Base-by-base conservation (phyloP, 2,888 invertebrate genomes). In the Epsilonema sp. region DNA sequence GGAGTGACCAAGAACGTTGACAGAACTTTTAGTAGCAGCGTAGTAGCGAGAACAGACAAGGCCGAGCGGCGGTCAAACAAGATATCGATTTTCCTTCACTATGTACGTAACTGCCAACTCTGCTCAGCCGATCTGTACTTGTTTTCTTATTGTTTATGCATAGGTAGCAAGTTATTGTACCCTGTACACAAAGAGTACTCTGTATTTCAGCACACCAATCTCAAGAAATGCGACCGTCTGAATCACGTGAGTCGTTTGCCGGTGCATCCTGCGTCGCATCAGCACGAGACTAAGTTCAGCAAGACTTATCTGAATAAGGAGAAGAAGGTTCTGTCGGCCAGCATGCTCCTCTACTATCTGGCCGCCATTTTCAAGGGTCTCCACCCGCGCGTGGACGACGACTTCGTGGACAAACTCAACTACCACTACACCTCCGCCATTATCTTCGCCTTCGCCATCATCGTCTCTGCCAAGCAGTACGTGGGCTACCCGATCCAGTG, bases 391-490 rank as follows among this genome's bases (percentile, higher is more conserved):
- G 61, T 63, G 45, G 63, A 63, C 56, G 63, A 63, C 53, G 63
- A 63, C 50, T 63, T 63, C 50, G 60, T 61, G 47, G 60, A 50
- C 44, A 50, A 50, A 42, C 45, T 50, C 37, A 51, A 51, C 39
- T 51, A 51, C 39, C 51, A 51, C 53, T 63, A 63, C 54, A 63
- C 63, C 42, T 64, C 63, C 43, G 63, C 63, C 46, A 64, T 63
- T 47, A 63, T 63, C 50, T 63, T 63, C 49, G 64, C 63, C 11
- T 63, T 63, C 52, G 63, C 63, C 42, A 64, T 63, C 41, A 69
- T 62, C 62, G 71, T 64, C 23, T 63, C 62, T 25, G 63, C 63
- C 37, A 63, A 63, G 51, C 63, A 63, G 53, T 63, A 64, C 52
- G 63, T 52, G 56, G 60, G 62, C 38, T 62, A 62, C 53, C 62